These are phyloP conservation scores for Panagrolaimus sp. DNA, from an alignment of 1,140 invertebrate genomes.

Conservation along the genomic window DNA sequence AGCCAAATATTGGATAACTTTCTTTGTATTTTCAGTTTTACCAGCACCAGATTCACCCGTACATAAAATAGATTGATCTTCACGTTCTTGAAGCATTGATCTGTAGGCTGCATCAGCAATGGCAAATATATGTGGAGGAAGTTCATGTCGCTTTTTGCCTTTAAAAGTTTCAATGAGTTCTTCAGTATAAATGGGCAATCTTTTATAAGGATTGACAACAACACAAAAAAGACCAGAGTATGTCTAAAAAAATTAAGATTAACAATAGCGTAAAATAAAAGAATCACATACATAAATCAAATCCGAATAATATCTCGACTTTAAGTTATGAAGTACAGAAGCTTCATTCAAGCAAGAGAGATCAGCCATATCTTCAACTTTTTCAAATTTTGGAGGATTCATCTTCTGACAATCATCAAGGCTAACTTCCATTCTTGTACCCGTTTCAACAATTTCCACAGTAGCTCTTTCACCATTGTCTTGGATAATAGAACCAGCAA, in stretches of 20 bases:
- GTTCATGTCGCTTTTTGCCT: constrained; percentile 97
- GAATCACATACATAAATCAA: constrained; percentile 93
- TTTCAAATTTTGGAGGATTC: constrained; percentile 99
- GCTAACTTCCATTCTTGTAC: constrained; percentile 76
- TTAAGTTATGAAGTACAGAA: constrained; percentile 96
- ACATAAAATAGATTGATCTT: constrained; percentile 98
- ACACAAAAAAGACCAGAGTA: constrained; percentile 99
- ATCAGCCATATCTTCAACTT: constrained; percentile 98
- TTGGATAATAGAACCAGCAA: constrained; percentile 84
- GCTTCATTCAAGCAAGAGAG: constrained; percentile 98
- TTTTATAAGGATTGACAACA: constrained; percentile 97
- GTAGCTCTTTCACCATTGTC: constrained; percentile 90
- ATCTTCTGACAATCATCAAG: constrained; percentile 98
- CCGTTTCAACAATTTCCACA: constrained; percentile 89
- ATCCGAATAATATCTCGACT: constrained; percentile 97
- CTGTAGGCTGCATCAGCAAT: constrained; percentile 92
- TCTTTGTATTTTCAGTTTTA: constrained; percentile 99
- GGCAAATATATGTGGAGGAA: constrained; percentile 97
- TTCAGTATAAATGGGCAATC: constrained; percentile 88
- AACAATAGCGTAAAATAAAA: constrained; percentile 86
- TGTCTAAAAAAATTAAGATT: constrained; percentile 83
- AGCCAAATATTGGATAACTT: constrained; percentile 95
- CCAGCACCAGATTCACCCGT: constrained; percentile 99
- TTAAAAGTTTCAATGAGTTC: constrained; percentile 92
- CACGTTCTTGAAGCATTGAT: constrained; percentile 73